Percentiles rank a stretch among this genome's conserved stretches.
Evolutionary conservation across 2,888 invertebrate species (phyloP).

Genomic region (Cylindroiulus punctatus): DNA sequence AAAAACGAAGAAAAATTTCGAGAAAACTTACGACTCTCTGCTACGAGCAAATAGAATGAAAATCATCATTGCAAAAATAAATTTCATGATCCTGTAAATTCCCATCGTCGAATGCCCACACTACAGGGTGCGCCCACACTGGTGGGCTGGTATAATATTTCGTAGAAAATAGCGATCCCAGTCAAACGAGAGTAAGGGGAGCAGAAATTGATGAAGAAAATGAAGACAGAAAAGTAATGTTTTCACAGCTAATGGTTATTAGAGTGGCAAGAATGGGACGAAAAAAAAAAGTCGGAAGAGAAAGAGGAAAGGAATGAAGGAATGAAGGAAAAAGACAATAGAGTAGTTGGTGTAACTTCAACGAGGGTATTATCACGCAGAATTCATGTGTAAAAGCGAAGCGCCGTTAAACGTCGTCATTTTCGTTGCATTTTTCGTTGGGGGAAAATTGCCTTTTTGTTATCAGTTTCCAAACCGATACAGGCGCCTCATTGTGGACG

Average conservation of each 20-base stretch:
- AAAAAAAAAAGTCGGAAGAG: neutral
- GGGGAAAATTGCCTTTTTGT: conserved; percentile 42
- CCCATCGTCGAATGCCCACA: no score
- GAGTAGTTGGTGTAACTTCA: conserved; percentile 40
- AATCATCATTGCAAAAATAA: no score
- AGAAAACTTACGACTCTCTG: no score
- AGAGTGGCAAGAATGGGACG: conserved; percentile 45
- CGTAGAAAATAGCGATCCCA: neutral
- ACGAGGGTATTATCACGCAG: conserved; percentile 41
- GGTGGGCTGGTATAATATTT: no score
- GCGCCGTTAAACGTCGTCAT: conserved; percentile 24
- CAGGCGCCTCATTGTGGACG: conserved; percentile 35
- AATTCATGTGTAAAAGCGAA: conserved; percentile 17
- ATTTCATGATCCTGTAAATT: no score
- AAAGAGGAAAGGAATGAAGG: neutral
- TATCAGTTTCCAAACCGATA: conserved; percentile 44
- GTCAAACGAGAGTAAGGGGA: neutral
- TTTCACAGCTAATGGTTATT: conserved; percentile 47
- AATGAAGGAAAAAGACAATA: neutral
- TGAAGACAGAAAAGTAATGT: conserved; percentile 17
- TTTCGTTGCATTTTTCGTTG: neutral
- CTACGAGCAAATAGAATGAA: no score
- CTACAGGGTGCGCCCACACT: no score
- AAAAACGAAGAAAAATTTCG: no score
- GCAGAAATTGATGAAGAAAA: conserved; percentile 14